These are phyloP conservation scores for Corythoichthys haematopterus DNA, from an alignment of 2,113 vertebrate genomes.

Conservation along the genomic window DNA sequence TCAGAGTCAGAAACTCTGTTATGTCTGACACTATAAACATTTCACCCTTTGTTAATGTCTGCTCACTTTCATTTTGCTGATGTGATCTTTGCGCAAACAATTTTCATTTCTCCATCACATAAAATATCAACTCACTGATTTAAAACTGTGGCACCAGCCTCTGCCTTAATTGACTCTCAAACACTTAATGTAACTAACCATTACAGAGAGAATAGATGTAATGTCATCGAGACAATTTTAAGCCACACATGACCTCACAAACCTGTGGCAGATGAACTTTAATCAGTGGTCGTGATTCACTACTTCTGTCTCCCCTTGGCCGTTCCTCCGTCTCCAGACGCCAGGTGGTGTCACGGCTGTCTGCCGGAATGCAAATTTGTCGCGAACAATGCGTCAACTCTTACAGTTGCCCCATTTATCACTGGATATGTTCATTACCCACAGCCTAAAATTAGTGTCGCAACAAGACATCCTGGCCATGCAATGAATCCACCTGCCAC, in stretches of 20 bases:
- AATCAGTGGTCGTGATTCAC: conserved; percentile 29
- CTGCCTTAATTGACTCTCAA: conserved; percentile 26
- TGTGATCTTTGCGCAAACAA: neutral
- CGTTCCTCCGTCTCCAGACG: conserved; percentile 60
- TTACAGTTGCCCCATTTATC: conserved; percentile 67
- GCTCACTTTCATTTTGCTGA: neutral
- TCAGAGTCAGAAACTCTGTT: neutral
- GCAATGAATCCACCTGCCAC: conserved; percentile 67
- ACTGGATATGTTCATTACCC: conserved; percentile 74
- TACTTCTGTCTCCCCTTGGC: conserved; percentile 37
- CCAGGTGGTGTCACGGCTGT: conserved; percentile 72
- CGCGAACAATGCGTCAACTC: conserved; percentile 60
- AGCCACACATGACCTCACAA: conserved; percentile 1
- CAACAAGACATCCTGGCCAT: conserved; percentile 70
- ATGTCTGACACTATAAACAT: neutral
- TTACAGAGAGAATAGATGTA: conserved; percentile 23
- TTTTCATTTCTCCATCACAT: neutral
- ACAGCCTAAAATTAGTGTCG: conserved; percentile 73
- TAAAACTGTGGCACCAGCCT: conserved; percentile 22
- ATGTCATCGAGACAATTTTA: conserved; percentile 18
- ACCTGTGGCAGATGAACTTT: conserved; percentile 3
- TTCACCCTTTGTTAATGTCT: neutral
- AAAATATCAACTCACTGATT: conserved; percentile 21
- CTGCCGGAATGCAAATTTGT: conserved; percentile 70
- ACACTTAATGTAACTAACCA: conserved; percentile 12